Evolutionary conservation across 2,113 vertebrate species (phyloP).

Genomic region (Diphyllodes magnificus): DNA sequence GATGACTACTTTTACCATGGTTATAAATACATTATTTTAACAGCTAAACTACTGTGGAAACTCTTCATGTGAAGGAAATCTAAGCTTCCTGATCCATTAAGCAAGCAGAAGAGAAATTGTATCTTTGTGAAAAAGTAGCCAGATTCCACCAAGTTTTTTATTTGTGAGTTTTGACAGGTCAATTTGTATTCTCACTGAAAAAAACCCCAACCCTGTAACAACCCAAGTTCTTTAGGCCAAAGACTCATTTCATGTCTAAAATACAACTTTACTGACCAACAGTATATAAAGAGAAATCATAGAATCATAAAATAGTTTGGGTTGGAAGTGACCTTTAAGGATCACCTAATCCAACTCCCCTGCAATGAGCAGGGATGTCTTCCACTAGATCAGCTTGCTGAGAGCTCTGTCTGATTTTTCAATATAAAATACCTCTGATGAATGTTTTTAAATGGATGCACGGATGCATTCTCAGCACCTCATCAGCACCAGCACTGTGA

Average conservation of each 20-base stretch:
- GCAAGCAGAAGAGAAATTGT: neutral
- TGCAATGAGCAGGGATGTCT: neutral
- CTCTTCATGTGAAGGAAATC: neutral
- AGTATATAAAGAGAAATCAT: neutral
- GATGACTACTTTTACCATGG: neutral
- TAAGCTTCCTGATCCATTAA: neutral
- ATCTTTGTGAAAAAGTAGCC: neutral
- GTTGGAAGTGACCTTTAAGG: neutral
- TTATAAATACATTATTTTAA: neutral
- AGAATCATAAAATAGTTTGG: neutral
- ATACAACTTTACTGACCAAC: neutral
- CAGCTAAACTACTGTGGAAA: neutral
- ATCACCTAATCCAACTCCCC: neutral
- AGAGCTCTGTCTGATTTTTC: neutral
- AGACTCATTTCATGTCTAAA: neutral
- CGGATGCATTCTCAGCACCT: neutral
- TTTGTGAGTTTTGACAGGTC: neutral
- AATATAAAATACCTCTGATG: neutral
- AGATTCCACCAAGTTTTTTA: neutral
- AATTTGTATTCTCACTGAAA: neutral
- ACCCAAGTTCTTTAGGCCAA: neutral
- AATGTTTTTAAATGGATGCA: neutral
- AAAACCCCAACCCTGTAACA: neutral
- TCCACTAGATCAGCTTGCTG: neutral
- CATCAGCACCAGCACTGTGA: neutral